Evolutionary conservation across 1,140 invertebrate genomes (phyloP).

Genomic region (Phthorimaea operculella): DNA sequence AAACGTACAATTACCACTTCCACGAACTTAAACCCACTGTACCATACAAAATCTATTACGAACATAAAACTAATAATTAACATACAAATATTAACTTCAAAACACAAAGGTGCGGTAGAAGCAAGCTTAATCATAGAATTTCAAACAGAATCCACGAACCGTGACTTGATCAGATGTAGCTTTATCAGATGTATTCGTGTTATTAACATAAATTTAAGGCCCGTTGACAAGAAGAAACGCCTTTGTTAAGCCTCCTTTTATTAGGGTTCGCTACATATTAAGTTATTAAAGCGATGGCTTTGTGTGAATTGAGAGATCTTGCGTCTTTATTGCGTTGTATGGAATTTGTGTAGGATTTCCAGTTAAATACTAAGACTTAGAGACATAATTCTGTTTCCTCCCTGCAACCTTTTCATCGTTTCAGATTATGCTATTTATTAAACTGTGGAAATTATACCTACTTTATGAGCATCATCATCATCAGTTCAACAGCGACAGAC

Average conservation of each 20-base stretch:
- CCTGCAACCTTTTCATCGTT: no score
- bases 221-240: conserved; percentile 14
- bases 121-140: conserved; percentile 3
- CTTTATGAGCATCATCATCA: no score
- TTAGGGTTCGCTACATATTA: conserved; percentile 12
- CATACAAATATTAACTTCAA: conserved; percentile 3
- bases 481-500: no score
- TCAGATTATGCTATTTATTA: no score
- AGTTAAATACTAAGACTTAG: no score
- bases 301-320: neutral
- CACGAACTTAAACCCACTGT: neutral
- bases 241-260: conserved; percentile 12
- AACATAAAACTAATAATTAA: conserved; percentile 5
- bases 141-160: conserved; percentile 2
- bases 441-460: no score
- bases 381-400: no score
- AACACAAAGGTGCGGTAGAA: conserved; percentile 1
- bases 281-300: neutral
- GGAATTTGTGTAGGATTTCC: no score
- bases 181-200: conserved; percentile 9
- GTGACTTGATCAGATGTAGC: conserved; percentile 5
- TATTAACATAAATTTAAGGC: conserved; percentile 20
- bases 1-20: no score
- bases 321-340: neutral
- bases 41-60: conserved; percentile 5